Evolutionary conservation across 2,113 vertebrate species (phyloP).

Genomic region (Semicossyphus pulcher): DNA sequence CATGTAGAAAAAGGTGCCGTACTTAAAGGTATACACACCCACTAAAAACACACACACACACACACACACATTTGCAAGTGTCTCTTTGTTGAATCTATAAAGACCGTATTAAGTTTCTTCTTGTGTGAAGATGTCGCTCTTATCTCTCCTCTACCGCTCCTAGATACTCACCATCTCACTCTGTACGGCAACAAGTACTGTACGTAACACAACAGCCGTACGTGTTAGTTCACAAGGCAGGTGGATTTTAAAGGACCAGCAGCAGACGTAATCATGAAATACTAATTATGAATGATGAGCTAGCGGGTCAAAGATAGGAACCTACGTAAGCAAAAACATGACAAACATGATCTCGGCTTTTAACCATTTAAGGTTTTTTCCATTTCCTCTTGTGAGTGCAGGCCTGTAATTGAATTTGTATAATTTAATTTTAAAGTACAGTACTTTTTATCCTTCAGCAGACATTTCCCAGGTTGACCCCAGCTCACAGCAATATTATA

Average conservation of each 20-base stretch:
- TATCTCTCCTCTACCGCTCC: too few species aligned
- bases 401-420: not conserved
- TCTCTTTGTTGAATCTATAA: slow-evolving; percentile 20
- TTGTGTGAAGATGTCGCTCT: too few species aligned
- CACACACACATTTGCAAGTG: slow-evolving; percentile 1
- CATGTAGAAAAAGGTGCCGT: too few species aligned
- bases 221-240: not conserved
- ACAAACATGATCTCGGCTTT: not conserved
- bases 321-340: not conserved
- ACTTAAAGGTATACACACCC: too few species aligned
- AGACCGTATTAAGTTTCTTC: too few species aligned
- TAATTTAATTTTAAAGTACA: slow-evolving; percentile 15
- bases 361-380: not conserved
- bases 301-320: slow-evolving; percentile 18
- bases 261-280: not conserved
- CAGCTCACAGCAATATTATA: slow-evolving; percentile 2
- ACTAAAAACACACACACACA: slow-evolving; percentile 15
- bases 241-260: not conserved
- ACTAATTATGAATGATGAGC: not conserved
- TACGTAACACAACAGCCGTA: too few species aligned
- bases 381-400: not conserved
- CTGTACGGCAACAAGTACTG: too few species aligned
- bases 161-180: too few species aligned
- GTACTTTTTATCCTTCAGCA: slow-evolving; percentile 7
- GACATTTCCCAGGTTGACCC: not conserved